phyloP scores from a whole-genome alignment of 2,888 invertebrate genomes.

The Synergus laeviventris region DNA sequence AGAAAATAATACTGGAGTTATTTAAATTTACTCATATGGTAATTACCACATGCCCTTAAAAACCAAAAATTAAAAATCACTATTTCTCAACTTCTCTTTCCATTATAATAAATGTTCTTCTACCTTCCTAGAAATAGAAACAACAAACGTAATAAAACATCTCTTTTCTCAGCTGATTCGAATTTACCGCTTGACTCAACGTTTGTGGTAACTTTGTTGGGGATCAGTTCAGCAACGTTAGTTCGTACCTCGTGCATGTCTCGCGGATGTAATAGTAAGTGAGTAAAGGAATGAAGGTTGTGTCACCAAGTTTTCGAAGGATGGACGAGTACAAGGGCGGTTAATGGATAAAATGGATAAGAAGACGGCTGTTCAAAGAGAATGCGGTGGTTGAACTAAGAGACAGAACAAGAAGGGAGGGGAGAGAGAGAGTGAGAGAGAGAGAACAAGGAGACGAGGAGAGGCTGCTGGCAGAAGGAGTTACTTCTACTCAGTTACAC shows the following conservation, averaged over 20 bases:
- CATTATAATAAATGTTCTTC: background rate
- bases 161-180: background rate
- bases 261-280: background rate
- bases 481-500: constrained; percentile 61
- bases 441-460: constrained; percentile 40
- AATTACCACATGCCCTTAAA: no score
- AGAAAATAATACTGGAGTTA: no score
- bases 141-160: background rate
- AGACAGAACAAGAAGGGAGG: constrained; percentile 31
- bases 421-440: constrained; percentile 31
- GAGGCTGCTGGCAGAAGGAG: constrained; percentile 47
- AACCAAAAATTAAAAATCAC: no score
- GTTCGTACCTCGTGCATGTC: background rate
- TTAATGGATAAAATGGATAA: background rate
- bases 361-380: constrained; percentile 28
- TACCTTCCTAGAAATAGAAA: background rate
- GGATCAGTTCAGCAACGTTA: background rate
- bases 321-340: background rate
- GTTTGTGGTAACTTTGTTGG: background rate
- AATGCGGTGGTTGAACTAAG: constrained; percentile 14
- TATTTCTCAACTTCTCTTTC: no score
- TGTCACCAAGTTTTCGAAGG: constrained; percentile 43
- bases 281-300: constrained; percentile 47
- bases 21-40: no score
- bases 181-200: background rate